These are phyloP conservation scores for Drosophila mauritiana DNA, from an alignment of 1,140 invertebrate genomes.

Conservation along the genomic window DNA sequence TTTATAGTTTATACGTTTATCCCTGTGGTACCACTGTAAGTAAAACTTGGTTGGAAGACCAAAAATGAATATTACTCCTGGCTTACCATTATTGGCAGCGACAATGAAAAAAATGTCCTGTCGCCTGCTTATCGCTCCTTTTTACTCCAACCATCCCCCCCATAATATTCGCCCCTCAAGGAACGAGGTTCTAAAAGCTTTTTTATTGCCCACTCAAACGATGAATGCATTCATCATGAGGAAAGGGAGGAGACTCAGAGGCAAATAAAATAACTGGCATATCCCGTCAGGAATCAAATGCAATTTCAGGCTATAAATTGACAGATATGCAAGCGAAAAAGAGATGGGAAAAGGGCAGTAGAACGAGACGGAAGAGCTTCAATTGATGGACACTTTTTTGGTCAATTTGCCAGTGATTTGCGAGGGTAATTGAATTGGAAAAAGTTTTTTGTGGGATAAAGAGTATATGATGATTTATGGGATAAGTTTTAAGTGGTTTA, in stretches of 20 bases:
- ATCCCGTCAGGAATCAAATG: slow-evolving; percentile 52
- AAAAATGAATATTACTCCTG: slow-evolving; percentile 9
- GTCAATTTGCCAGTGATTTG: slow-evolving; percentile 47
- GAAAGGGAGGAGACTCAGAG: neutral
- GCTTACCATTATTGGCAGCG: slow-evolving; percentile 15
- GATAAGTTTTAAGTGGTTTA: slow-evolving; percentile 1
- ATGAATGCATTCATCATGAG: slow-evolving; percentile 40
- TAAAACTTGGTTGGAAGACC: neutral
- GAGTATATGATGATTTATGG: slow-evolving; percentile 35
- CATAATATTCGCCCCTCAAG: neutral
- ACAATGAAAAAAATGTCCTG: slow-evolving; percentile 12
- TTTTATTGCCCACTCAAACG: slow-evolving; percentile 45
- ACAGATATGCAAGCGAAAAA: slow-evolving; percentile 42
- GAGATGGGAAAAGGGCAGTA: slow-evolving; percentile 10
- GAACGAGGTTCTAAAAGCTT: slow-evolving; percentile 42
- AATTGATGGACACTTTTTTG: slow-evolving; percentile 53
- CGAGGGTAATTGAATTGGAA: slow-evolving; percentile 46
- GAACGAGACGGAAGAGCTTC: slow-evolving; percentile 10
- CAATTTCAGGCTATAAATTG: slow-evolving; percentile 57
- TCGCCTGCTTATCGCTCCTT: neutral
- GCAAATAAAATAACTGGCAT: slow-evolving; percentile 49
- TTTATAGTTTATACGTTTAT: too few species aligned
- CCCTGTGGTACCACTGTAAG: neutral
- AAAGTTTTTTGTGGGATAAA: slow-evolving; percentile 17
- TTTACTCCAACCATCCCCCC: neutral